Evolutionary conservation across 2,888 invertebrate genomes (phyloP).

Genomic region (Platycheirus albimanus): DNA sequence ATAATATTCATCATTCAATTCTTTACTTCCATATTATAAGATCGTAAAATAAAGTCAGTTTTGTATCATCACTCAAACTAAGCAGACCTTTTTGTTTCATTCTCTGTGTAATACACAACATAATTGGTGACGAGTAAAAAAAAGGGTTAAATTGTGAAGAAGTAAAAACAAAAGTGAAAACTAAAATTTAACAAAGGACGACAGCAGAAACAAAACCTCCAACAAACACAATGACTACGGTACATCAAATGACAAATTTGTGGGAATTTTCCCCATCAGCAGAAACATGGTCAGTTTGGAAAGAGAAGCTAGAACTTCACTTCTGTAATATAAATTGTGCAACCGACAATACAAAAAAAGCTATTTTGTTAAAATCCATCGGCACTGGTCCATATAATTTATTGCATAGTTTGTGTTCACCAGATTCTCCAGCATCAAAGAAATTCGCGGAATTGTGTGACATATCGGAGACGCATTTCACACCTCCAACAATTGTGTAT

Average conservation of each 20-base stretch:
- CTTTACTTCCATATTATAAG: too few relatives aligned
- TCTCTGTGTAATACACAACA: not conserved
- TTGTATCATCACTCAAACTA: too few relatives aligned
- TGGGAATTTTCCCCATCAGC: conserved; percentile 22
- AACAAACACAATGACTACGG: too few relatives aligned
- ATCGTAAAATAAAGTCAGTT: too few relatives aligned
- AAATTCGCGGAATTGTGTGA: conserved; percentile 34
- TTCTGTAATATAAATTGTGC: conserved; percentile 40
- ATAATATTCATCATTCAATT: too few relatives aligned
- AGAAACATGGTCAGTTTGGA: conserved; percentile 45
- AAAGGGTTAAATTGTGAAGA: not conserved
- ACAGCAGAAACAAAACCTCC: not conserved
- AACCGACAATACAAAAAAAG: conserved; percentile 45
- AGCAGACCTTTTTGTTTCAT: too few relatives aligned
- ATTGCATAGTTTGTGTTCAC: conserved; percentile 43
- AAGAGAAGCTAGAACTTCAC: conserved; percentile 49
- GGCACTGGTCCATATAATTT: conserved; percentile 29
- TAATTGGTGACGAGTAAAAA: not conserved
- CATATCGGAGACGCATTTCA: conserved; percentile 35
- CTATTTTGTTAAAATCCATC: conserved; percentile 50
- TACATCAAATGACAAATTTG: conserved; percentile 41
- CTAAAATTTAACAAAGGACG: not conserved
- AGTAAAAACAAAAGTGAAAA: not conserved
- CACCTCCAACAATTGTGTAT: conserved; percentile 13
- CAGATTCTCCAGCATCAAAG: conserved; percentile 36